Evolutionary conservation across 1,140 invertebrate species (phyloP).

Genomic region (Vanessa atalanta): DNA sequence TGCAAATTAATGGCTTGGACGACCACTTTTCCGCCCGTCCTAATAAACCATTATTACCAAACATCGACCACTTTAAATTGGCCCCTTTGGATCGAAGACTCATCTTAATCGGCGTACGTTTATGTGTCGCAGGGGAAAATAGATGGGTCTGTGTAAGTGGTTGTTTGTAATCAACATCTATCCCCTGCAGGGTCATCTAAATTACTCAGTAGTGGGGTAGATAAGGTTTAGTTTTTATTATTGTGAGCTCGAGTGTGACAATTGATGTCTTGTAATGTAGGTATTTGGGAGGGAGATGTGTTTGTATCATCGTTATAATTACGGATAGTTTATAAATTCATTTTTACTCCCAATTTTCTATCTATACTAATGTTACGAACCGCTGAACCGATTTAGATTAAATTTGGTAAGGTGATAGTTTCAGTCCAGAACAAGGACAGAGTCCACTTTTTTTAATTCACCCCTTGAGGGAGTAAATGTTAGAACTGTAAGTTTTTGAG

Average conservation of each 20-base stretch:
- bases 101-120: constrained; percentile 30
- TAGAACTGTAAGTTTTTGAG: no score
- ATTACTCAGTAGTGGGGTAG: constrained; percentile 70
- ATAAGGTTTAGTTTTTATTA: constrained; percentile 73
- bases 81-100: constrained; percentile 26
- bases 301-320: constrained; percentile 14
- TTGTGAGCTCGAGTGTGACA: constrained; percentile 55
- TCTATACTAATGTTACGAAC: no score
- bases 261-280: constrained; percentile 56
- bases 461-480: no score
- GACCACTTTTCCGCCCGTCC: constrained; percentile 44
- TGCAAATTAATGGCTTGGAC: constrained; percentile 36
- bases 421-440: no score
- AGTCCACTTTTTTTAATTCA: no score
- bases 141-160: constrained; percentile 52
- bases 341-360: not conserved
- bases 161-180: constrained; percentile 67
- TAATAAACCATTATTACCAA: constrained; percentile 50
- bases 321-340: not conserved
- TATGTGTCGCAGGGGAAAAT: constrained; percentile 31
- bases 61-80: constrained; percentile 36
- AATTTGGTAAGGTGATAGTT: no score
- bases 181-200: constrained; percentile 60
- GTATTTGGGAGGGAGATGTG: constrained; percentile 20
- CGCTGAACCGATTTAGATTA: no score